Percentiles rank a stretch among this genome's conserved stretches.
Evolutionary conservation across 2,113 vertebrate species (phyloP).

Genomic region (Coracopsis vasa): DNA sequence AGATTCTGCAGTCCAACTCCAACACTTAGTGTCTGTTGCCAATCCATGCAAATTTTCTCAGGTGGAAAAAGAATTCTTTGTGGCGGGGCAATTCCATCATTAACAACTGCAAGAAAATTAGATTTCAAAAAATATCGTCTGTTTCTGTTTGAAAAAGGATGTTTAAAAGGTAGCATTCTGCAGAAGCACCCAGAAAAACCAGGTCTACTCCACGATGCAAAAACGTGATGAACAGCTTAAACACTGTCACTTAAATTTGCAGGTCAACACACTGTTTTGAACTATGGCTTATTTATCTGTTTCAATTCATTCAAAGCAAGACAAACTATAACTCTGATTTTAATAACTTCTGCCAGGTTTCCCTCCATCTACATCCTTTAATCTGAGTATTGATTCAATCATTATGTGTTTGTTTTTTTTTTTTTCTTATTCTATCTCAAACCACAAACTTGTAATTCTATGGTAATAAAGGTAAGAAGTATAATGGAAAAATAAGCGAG

Average conservation of each 20-base stretch:
- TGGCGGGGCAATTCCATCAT: slow-evolving; percentile 89
- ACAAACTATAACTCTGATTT: neutral
- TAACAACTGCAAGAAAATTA: slow-evolving; percentile 66
- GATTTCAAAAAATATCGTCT: neutral
- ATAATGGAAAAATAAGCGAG: neutral
- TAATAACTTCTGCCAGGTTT: neutral
- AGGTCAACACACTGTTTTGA: neutral
- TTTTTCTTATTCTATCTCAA: neutral
- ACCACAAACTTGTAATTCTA: neutral
- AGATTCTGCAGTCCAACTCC: slow-evolving; percentile 96
- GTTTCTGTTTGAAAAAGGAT: neutral
- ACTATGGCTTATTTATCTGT: neutral
- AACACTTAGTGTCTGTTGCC: slow-evolving; percentile 87
- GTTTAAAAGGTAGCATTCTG: neutral
- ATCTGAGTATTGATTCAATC: neutral
- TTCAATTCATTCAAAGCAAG: neutral
- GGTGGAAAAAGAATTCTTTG: slow-evolving; percentile 92
- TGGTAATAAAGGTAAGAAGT: neutral
- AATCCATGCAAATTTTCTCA: slow-evolving; percentile 91
- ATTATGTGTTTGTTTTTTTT: neutral
- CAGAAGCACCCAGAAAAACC: neutral
- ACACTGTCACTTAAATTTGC: neutral
- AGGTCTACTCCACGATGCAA: neutral
- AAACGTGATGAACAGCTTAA: neutral
- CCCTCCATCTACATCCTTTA: neutral